Evolutionary conservation across 2,888 invertebrate genomes (phyloP).

Genomic region (Apodemia zela): DNA sequence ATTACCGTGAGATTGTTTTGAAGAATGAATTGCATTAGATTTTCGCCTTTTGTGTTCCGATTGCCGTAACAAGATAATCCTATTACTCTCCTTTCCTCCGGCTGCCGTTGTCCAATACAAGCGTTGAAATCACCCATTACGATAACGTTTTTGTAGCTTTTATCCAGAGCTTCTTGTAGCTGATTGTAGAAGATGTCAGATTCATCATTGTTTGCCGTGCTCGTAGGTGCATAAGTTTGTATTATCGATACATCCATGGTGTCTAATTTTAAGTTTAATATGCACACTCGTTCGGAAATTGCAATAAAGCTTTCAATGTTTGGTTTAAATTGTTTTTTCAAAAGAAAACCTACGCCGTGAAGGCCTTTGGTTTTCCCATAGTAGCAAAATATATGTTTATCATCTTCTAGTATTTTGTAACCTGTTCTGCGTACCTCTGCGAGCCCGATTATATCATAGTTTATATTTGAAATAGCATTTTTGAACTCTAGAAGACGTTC

Average conservation of each 20-base stretch:
- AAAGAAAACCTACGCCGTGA: slow-evolving; percentile 30
- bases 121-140: slow-evolving; percentile 25
- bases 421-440: slow-evolving; percentile 12
- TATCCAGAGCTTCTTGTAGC: slow-evolving; percentile 21
- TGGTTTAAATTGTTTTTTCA: slow-evolving; percentile 24
- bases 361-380: slow-evolving; percentile 26
- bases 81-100: slow-evolving; percentile 25
- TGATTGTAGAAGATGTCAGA: slow-evolving; percentile 19
- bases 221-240: slow-evolving; percentile 28
- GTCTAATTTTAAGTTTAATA: slow-evolving; percentile 27
- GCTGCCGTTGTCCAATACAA: slow-evolving; percentile 25
- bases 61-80: slow-evolving; percentile 25
- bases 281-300: slow-evolving; percentile 29
- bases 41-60: slow-evolving; percentile 27
- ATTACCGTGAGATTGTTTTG: slow-evolving; percentile 21
- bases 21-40: slow-evolving; percentile 30
- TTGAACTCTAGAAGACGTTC: slow-evolving; percentile 11
- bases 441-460: slow-evolving; percentile 12
- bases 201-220: slow-evolving; percentile 20
- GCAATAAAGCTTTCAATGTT: slow-evolving; percentile 25
- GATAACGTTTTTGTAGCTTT: slow-evolving; percentile 15
- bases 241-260: slow-evolving; percentile 22
- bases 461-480: slow-evolving; percentile 9
- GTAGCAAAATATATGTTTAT: slow-evolving; percentile 28
- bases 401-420: slow-evolving; percentile 20